Base-by-base conservation (phyloP, 1,140 invertebrate species). In the Ericerus pela region DNA sequence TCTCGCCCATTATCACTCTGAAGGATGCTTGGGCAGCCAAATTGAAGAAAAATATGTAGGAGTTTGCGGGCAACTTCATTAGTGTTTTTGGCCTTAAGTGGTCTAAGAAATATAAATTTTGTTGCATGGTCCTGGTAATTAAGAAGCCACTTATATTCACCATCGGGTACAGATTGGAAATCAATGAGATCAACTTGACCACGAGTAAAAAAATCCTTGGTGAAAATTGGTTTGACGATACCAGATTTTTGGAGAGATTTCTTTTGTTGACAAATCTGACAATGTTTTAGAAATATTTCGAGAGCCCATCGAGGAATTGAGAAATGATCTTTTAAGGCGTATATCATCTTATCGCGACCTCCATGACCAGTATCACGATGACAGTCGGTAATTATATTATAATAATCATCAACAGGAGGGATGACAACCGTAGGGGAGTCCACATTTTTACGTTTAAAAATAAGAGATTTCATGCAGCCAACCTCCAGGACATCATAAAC, bases 171-270 rank as follows among this genome's bases (percentile, higher is more conserved):
- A n/a, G n/a, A n/a, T n/a, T n/a, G n/a, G n/a, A 69, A 59, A 60
- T 73, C 69, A 31, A 74, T 73, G 10, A 75, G 57, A 59, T 74
- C 71, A 14, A 74, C 65, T 65, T 74, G 69, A 56, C 69, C 70
- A 53, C 70, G 28, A 55, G 38, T 59, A 57, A 70, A 68, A 53
- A 69, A 62, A 51, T 71, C 61, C 31, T 28, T 51, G 57, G 58
- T 57, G 36, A 66, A 43, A 29, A 69, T 65, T 36, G 66, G 62
- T 54, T 68, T 69, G n/a, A n/a, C n/a, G n/a, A n/a, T n/a, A n/a
- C n/a, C n/a, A n/a, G n/a, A n/a, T 55, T 64, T 67, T 36, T 43
- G 58, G 20, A 56, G 55, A 12, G n/a, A 1, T 14, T n/a, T 26
- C 28, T 58, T 58, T 2, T 20, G 26, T n/a, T 16, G 6, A 22